phyloP scores from a whole-genome alignment of 53 echinoderm and acorn worm genomes.

The Apostichopus leukothele region DNA sequence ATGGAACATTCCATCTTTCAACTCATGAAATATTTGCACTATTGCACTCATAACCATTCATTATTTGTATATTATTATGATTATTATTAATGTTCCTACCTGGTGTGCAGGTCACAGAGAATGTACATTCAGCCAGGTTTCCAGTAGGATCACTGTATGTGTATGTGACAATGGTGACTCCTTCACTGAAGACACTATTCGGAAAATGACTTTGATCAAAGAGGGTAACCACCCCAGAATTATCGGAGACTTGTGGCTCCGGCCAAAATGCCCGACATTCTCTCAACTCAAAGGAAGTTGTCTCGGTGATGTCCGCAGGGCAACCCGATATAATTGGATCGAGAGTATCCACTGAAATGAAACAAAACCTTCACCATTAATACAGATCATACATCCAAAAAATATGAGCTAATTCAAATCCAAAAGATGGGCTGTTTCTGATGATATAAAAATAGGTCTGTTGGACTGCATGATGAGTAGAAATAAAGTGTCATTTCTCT shows the following conservation, averaged over 20 bases:
- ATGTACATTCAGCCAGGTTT: slow-evolving; percentile 60
- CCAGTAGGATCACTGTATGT: slow-evolving; percentile 61
- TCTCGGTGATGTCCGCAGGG: slow-evolving; percentile 57
- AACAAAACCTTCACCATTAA: neutral
- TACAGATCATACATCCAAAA: too few relatives aligned
- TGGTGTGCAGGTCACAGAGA: slow-evolving; percentile 50
- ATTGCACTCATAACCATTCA: too few relatives aligned
- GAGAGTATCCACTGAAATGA: slow-evolving; percentile 13
- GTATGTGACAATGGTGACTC: slow-evolving; percentile 60
- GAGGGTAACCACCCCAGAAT: slow-evolving; percentile 43
- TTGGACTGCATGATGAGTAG: too few relatives aligned
- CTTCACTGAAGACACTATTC: slow-evolving; percentile 36
- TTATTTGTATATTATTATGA: too few relatives aligned
- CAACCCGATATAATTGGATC: slow-evolving; percentile 48
- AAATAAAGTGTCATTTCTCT: too few relatives aligned
- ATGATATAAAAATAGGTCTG: too few relatives aligned
- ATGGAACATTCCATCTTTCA: too few relatives aligned
- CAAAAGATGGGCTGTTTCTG: too few relatives aligned
- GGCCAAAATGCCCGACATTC: slow-evolving; percentile 59
- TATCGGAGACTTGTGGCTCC: slow-evolving; percentile 57
- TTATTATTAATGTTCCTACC: neutral
- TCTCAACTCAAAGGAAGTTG: slow-evolving; percentile 52
- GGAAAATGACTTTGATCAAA: slow-evolving; percentile 30
- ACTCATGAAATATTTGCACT: too few relatives aligned
- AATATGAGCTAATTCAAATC: too few relatives aligned